These are phyloP conservation scores for Acronicta leporina DNA, from an alignment of 2,888 invertebrate species.

Conservation along the genomic window DNA sequence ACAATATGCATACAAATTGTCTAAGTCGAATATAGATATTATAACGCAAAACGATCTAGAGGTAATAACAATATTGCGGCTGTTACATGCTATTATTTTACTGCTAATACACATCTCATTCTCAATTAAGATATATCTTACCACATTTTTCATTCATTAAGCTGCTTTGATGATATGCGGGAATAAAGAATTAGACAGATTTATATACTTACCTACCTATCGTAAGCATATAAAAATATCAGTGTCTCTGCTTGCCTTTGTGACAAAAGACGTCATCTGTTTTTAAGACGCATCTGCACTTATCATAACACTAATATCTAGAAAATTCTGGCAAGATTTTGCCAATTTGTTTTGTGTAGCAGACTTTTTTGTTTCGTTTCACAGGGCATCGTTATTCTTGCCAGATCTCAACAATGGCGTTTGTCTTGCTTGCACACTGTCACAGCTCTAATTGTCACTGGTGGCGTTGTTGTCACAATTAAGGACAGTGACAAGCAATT, in stretches of 20 bases:
- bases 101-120: too few species aligned
- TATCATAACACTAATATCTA: constrained; percentile 3
- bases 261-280: not conserved
- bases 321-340: constrained; percentile 13
- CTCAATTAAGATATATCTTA: too few species aligned
- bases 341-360: constrained; percentile 15
- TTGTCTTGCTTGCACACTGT: constrained; percentile 10
- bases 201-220: too few species aligned
- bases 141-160: too few species aligned
- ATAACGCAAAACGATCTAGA: too few species aligned
- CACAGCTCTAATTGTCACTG: constrained; percentile 12
- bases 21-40: not conserved
- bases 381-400: constrained; percentile 20
- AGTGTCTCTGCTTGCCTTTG: not conserved
- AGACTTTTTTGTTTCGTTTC: constrained; percentile 12
- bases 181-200: too few species aligned
- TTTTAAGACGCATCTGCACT: not conserved
- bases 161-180: too few species aligned
- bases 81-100: too few species aligned
- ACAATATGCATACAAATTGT: not conserved
- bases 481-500: constrained; percentile 17
- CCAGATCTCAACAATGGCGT: constrained; percentile 32
- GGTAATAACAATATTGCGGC: not conserved
- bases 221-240: too few species aligned
- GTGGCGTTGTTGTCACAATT: constrained; percentile 24